phyloP scores from a whole-genome alignment of 2,113 vertebrate genomes.

The Gasterosteus nipponicus region DNA sequence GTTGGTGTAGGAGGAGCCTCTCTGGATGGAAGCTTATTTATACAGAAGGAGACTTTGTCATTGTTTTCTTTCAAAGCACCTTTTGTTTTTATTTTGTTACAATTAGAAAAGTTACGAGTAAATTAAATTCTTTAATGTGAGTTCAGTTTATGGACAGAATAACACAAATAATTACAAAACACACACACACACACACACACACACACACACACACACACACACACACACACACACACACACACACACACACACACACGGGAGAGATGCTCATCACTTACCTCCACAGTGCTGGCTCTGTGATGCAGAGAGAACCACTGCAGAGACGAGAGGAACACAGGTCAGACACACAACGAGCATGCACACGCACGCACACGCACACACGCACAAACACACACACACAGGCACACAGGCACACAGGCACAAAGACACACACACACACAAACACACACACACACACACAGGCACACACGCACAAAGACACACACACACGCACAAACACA shows the following conservation, averaged over 20 bases:
- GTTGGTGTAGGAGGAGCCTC: no score
- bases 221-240: not conserved
- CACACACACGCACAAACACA: not conserved
- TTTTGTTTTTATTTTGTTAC: no score
- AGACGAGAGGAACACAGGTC: constrained; percentile 71
- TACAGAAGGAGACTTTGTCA: no score
- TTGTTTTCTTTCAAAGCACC: no score
- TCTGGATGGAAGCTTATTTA: no score
- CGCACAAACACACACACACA: constrained; percentile 19
- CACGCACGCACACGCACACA: constrained; percentile 44
- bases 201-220: not conserved
- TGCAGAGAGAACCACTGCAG: constrained; percentile 93
- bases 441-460: constrained; percentile 19
- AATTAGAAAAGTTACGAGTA: no score
- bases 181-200: not conserved
- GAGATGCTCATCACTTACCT: constrained; percentile 84
- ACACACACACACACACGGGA: constrained; percentile 20
- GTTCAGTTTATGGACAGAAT: not conserved
- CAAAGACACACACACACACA: not conserved
- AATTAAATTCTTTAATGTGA: no score
- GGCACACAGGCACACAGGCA: not conserved
- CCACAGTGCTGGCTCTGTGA: constrained; percentile 86
- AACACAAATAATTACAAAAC: constrained; percentile 34
- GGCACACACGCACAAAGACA: not conserved
- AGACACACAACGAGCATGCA: constrained; percentile 54